These are phyloP conservation scores for Lepisosteus oculatus DNA, from an alignment of 2,113 vertebrate genomes.

Conservation along the genomic window DNA sequence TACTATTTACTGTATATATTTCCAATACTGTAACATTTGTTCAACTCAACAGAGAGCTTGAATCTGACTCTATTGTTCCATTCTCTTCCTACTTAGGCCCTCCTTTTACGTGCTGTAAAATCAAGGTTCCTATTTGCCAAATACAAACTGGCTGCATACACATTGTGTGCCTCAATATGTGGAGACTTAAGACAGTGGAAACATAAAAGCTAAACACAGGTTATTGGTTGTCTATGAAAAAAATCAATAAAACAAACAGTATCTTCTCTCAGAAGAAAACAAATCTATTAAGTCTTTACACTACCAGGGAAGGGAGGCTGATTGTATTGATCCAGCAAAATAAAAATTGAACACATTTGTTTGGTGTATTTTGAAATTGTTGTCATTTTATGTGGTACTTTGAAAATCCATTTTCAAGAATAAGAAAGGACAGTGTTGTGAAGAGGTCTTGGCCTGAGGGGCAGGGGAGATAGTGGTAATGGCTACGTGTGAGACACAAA, in stretches of 20 bases:
- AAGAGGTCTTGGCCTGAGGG: background rate
- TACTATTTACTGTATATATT: no score
- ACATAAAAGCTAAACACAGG: background rate
- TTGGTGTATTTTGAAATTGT: background rate
- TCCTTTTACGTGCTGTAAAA: no score
- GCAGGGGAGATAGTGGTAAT: background rate
- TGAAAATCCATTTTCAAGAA: background rate
- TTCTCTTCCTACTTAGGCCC: no score
- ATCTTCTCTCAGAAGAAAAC: background rate
- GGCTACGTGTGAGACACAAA: background rate
- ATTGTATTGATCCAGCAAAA: no score
- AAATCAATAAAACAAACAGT: background rate
- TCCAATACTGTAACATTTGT: no score
- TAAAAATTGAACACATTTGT: no score
- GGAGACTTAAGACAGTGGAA: background rate
- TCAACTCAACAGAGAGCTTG: no score
- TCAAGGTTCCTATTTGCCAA: no score
- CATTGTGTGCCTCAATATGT: background rate
- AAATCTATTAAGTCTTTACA: no score
- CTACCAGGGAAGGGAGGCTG: no score
- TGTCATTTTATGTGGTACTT: background rate
- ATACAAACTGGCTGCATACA: background rate
- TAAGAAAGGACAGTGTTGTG: background rate
- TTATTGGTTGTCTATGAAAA: constrained; percentile 1
- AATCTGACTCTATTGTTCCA: no score